These are phyloP conservation scores for Emmelina monodactyla DNA, from an alignment of 2,888 invertebrate genomes.

Conservation along the genomic window DNA sequence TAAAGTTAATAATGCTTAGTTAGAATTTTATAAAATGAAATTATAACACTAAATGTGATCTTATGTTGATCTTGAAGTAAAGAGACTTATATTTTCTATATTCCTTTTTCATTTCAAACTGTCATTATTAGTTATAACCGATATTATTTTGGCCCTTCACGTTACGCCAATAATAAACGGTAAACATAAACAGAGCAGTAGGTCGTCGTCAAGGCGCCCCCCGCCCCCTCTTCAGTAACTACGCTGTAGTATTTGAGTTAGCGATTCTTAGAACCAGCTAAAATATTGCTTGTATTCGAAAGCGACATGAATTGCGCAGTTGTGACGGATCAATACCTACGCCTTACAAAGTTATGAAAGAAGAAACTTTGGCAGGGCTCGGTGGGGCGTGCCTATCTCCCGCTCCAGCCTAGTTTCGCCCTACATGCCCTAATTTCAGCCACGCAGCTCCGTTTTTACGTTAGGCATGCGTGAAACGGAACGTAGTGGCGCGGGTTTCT, in stretches of 20 bases:
- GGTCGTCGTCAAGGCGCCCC: too few species aligned
- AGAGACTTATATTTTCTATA: too few species aligned
- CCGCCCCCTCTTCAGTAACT: neutral
- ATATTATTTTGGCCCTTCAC: too few species aligned
- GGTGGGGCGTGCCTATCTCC: slow-evolving; percentile 55
- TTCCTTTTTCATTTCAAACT: too few species aligned
- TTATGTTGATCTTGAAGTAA: too few species aligned
- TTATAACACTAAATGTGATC: too few species aligned
- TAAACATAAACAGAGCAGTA: too few species aligned
- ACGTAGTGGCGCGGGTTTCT: neutral
- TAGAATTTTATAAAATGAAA: too few species aligned
- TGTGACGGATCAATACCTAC: slow-evolving; percentile 64
- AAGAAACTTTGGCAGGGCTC: slow-evolving; percentile 61
- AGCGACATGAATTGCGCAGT: slow-evolving; percentile 59
- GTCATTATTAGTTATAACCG: too few species aligned
- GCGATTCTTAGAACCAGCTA: slow-evolving; percentile 20
- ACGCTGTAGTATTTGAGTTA: neutral
- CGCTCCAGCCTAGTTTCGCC: slow-evolving; percentile 62
- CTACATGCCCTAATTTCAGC: slow-evolving; percentile 62
- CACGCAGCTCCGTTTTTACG: slow-evolving; percentile 13
- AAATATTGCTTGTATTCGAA: slow-evolving; percentile 38
- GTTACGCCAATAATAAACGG: too few species aligned
- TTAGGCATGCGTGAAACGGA: slow-evolving; percentile 1
- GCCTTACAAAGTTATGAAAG: slow-evolving; percentile 62
- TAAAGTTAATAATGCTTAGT: too few species aligned